Evolutionary conservation across 2,888 invertebrate genomes (phyloP).

Genomic region (Frankliniella fusca): DNA sequence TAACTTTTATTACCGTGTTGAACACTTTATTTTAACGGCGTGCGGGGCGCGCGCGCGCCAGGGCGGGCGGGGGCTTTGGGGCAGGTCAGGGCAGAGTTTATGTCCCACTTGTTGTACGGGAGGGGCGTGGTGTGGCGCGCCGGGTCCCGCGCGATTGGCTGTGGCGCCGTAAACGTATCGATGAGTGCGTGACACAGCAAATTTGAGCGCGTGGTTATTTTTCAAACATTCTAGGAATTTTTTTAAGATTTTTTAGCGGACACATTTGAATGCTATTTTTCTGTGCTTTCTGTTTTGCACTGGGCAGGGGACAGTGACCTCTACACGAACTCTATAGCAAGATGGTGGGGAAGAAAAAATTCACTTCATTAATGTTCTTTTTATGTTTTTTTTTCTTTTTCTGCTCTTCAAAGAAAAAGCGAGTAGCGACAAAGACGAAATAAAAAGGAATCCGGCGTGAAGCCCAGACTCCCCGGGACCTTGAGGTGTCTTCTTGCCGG

Average conservation of each 20-base stretch:
- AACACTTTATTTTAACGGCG: slow-evolving; percentile 25
- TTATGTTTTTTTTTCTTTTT: neutral
- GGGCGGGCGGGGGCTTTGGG: neutral
- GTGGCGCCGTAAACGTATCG: neutral
- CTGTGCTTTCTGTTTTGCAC: too few relatives aligned
- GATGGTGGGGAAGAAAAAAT: too few relatives aligned
- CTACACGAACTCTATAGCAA: too few relatives aligned
- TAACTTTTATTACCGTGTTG: slow-evolving; percentile 26
- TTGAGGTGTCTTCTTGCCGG: neutral
- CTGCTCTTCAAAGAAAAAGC: neutral
- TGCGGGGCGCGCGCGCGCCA: neutral
- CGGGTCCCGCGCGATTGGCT: neutral
- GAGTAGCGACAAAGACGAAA: neutral
- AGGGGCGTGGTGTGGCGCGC: neutral
- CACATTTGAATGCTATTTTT: too few relatives aligned
- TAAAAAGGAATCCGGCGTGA: neutral
- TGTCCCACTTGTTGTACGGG: slow-evolving; percentile 18
- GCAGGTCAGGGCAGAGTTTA: slow-evolving; percentile 10
- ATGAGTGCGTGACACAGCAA: neutral
- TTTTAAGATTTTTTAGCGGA: too few relatives aligned
- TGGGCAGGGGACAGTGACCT: too few relatives aligned
- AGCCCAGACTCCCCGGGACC: neutral
- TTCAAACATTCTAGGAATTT: too few relatives aligned
- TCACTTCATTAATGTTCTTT: too few relatives aligned
- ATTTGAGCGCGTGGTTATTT: neutral